A percentile compares a stretch with the other conserved stretches of the same genome.
These are phyloP conservation scores for Mesorhabditis spiculigera DNA, from an alignment of 2,888 invertebrate genomes.

Conservation along the genomic window DNA sequence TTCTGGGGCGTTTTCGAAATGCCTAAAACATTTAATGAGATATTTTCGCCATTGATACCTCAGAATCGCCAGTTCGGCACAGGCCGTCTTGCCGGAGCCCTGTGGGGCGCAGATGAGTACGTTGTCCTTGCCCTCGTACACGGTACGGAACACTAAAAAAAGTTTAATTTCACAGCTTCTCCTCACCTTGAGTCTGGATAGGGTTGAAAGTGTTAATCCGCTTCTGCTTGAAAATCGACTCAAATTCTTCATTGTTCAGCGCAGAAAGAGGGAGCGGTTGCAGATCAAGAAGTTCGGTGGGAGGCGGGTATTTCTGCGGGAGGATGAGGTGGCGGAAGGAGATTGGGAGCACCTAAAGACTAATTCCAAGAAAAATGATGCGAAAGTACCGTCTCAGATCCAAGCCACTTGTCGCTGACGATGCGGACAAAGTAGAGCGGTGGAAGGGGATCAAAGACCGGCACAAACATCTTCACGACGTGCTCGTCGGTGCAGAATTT, in stretches of 20 bases:
- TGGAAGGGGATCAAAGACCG: constrained; percentile 94
- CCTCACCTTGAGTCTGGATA: constrained; percentile 82
- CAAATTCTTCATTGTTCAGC: constrained; percentile 79
- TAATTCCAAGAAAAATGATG: background rate
- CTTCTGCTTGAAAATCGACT: constrained; percentile 77
- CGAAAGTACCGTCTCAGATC: constrained; percentile 44
- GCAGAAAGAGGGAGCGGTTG: constrained; percentile 91
- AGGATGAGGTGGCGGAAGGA: constrained; percentile 93
- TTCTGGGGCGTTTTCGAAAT: constrained; percentile 69
- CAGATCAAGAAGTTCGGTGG: constrained; percentile 90
- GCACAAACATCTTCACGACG: constrained; percentile 92
- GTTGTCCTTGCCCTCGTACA: constrained; percentile 90
- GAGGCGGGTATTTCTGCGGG: constrained; percentile 95
- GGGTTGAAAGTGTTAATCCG: constrained; percentile 89
- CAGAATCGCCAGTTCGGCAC: constrained; percentile 91
- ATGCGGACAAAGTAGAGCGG: constrained; percentile 88
- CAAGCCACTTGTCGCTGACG: constrained; percentile 65
- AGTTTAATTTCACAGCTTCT: background rate
- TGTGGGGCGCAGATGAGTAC: constrained; percentile 75
- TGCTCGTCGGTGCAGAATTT: constrained; percentile 93
- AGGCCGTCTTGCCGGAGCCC: constrained; percentile 70
- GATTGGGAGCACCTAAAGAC: constrained; percentile 71
- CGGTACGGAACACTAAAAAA: constrained; percentile 82
- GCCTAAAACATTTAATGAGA: constrained; percentile 28
- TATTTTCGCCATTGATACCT: constrained; percentile 61